Evolutionary conservation across 2,888 invertebrate species (phyloP), one percentile per base, ranked within the genome.

Genomic region (Bellardia pandia): DNA sequence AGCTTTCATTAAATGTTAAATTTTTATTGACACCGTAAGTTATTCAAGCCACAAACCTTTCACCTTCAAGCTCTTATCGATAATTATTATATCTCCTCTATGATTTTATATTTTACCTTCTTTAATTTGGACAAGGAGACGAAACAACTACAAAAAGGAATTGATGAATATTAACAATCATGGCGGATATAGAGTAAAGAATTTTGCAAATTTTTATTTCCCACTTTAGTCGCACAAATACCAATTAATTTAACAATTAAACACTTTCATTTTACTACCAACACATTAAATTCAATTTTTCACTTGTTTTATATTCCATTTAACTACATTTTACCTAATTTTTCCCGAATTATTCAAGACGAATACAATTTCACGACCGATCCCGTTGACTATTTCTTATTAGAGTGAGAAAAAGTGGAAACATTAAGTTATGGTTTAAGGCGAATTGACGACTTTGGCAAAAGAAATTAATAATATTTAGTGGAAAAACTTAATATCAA

Each of bases 191-290:
- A 4, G n/a, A 51, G 51, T 51, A 11, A 58, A 4, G 11, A 58
- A 30, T 30, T 53, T 58, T 30, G 56, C 56, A 58, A 58, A 58
- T 58, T 58, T 58, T 11, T 58, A 58, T 56, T 56, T 56, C 9
- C 23, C 56, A 9, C 2, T 11, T 23, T 23, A 11, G 11, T 11
- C 30, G 4, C 23, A 30, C 9, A 58, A 58, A 58, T 11, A 58
- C 11, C 23, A 11, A 3, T 11, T 9, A 30, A 45, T 1, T 45
- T 4, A 11, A 13, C 3, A 45, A 45, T 3, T 45, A 2, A 45
- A 45, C 45, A 45, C 45, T 45, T 45, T 45, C 13, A 45, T 1
- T 45, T 11, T n/a, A 58, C 9, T 30, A 58, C 9, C 8, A 14
- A 11, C 23, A 58, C 30, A 23, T 58, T 11, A 2, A 58, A 58